Evolutionary conservation across 2,888 invertebrate genomes (phyloP).

Genomic region (Ormyrus nitidulus): DNA sequence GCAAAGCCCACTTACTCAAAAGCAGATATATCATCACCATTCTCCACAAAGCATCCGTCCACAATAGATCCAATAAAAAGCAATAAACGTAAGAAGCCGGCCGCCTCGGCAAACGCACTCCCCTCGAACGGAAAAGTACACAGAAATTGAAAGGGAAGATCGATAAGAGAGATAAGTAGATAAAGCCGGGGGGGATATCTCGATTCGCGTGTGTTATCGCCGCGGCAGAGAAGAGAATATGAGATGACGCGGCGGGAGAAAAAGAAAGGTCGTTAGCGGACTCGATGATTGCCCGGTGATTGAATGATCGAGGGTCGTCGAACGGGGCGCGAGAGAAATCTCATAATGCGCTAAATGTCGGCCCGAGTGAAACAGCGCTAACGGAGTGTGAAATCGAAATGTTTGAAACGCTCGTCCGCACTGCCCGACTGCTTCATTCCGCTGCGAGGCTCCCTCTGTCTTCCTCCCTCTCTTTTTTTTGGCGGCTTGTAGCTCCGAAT

Average conservation of each 20-base stretch:
- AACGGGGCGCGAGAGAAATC: not conserved
- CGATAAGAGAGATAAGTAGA: not conserved
- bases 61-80: too few species aligned
- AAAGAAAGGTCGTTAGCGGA: not conserved
- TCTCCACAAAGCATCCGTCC: too few species aligned
- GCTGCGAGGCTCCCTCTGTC: not conserved
- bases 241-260: too few species aligned
- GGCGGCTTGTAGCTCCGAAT: too few species aligned
- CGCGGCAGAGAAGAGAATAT: not conserved
- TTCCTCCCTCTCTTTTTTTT: too few species aligned
- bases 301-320: not conserved
- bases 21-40: too few species aligned
- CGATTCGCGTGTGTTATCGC: not conserved
- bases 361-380: slow-evolving; percentile 14
- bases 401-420: not conserved
- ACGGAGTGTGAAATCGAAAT: slow-evolving; percentile 54
- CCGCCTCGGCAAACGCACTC: too few species aligned
- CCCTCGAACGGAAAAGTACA: not conserved
- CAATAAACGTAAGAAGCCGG: too few species aligned
- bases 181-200: not conserved
- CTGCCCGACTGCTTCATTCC: not conserved
- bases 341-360: slow-evolving; percentile 18
- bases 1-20: too few species aligned
- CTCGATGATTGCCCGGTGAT: slow-evolving; percentile 13
- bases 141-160: not conserved